Evolutionary conservation across 2,888 invertebrate species (phyloP).

Genomic region (Acanthosoma haemorrhoidale): DNA sequence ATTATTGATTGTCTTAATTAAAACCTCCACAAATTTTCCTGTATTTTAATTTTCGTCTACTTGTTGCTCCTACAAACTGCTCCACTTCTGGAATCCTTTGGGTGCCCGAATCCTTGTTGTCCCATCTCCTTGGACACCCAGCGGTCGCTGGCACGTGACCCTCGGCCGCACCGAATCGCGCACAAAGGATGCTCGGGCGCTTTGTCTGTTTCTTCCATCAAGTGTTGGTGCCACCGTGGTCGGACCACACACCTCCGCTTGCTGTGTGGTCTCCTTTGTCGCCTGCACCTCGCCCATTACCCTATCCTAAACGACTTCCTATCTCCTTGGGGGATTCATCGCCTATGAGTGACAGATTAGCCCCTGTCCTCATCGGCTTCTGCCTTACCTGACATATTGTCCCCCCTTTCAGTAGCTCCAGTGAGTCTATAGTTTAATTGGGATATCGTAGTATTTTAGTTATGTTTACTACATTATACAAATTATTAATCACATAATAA

Average conservation of each 20-base stretch:
- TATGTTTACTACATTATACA: too few relatives aligned
- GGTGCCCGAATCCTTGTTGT: too few relatives aligned
- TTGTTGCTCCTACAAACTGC: too few relatives aligned
- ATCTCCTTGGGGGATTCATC: not conserved
- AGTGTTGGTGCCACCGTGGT: not conserved
- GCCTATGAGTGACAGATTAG: not conserved
- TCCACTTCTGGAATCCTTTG: too few relatives aligned
- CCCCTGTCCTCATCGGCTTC: not conserved
- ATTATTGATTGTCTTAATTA: too few relatives aligned
- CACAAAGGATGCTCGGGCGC: not conserved
- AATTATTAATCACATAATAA: too few relatives aligned
- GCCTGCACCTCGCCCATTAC: not conserved
- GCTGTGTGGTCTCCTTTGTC: not conserved
- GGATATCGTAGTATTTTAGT: too few relatives aligned
- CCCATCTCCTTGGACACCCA: too few relatives aligned
- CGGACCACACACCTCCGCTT: not conserved
- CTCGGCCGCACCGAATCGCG: not conserved
- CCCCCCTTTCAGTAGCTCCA: not conserved
- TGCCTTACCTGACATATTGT: not conserved
- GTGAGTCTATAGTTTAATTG: too few relatives aligned
- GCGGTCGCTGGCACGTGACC: not conserved
- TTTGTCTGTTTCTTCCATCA: not conserved
- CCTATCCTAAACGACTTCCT: not conserved
- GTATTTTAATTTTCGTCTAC: too few relatives aligned
- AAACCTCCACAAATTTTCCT: too few relatives aligned